Percentiles rank a stretch among this genome's conserved stretches.
phyloP scores from a whole-genome alignment of 2,797 vertebrate genomes.

The Centroberyx gerrardi region DNA sequence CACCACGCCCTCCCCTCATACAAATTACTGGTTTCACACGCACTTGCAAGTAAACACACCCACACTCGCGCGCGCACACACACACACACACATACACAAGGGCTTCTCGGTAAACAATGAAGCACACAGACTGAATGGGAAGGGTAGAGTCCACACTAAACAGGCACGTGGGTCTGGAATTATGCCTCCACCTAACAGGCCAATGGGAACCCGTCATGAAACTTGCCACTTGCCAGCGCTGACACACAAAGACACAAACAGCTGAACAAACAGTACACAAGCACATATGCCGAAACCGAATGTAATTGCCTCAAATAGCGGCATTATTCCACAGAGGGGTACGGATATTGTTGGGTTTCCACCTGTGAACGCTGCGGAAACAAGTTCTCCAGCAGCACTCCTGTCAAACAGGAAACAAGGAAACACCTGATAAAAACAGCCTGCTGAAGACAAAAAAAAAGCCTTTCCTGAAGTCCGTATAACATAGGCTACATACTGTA shows the following conservation, averaged over 20 bases:
- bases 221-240: conserved; percentile 1
- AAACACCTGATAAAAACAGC: conserved; percentile 43
- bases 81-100: background rate
- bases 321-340: background rate
- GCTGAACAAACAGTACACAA: conserved; percentile 26
- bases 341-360: background rate
- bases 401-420: conserved; percentile 70
- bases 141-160: conserved; percentile 39
- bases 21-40: conserved; percentile 14
- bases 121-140: conserved; percentile 27
- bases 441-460: background rate
- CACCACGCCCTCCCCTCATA: background rate
- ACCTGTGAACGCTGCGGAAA: background rate
- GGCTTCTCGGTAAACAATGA: conserved; percentile 49
- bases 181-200: conserved; percentile 37
- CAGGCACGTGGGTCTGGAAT: conserved; percentile 30
- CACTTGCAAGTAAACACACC: background rate
- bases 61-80: conserved; percentile 7
- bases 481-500: background rate
- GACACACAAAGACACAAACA: conserved; percentile 20
- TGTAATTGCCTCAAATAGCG: conserved; percentile 8
- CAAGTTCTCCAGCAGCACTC: background rate
- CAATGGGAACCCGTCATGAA: conserved; percentile 19
- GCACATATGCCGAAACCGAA: conserved; percentile 11
- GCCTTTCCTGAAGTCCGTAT: conserved; percentile 24